phyloP scores from a whole-genome alignment of 2,797 vertebrate genomes.

The Pantherophis alleghaniensis region DNA sequence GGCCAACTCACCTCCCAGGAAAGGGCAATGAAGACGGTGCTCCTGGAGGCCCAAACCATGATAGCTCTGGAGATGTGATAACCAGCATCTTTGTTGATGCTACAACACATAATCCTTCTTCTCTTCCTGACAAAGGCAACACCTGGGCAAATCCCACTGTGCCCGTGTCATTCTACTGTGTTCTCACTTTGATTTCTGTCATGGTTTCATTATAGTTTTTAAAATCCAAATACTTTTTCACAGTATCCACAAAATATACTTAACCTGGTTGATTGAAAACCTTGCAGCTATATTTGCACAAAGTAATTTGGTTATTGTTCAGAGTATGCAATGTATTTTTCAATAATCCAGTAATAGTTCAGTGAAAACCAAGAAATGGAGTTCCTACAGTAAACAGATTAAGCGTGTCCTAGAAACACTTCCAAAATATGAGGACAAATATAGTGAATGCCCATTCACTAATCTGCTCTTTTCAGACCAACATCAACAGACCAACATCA shows the following conservation, averaged over 20 bases:
- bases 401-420: neutral
- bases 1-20: neutral
- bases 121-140: neutral
- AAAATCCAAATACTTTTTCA: neutral
- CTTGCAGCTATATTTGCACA: no score
- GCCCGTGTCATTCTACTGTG: neutral
- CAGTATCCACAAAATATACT: neutral
- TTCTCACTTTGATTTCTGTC: neutral
- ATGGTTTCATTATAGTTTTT: neutral
- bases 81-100: neutral
- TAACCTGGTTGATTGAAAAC: neutral
- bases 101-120: neutral
- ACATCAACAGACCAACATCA: neutral
- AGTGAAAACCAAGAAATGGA: no score
- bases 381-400: no score
- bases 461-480: neutral
- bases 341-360: no score
- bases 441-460: neutral
- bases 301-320: no score
- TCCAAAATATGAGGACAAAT: neutral
- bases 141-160: neutral
- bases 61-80: neutral
- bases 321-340: no score
- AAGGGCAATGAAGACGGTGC: no score
- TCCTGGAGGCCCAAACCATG: neutral